Evolutionary conservation across 2,113 vertebrate genomes (phyloP), one percentile per base, ranked within the genome.

Genomic region (Morone chrysops): DNA sequence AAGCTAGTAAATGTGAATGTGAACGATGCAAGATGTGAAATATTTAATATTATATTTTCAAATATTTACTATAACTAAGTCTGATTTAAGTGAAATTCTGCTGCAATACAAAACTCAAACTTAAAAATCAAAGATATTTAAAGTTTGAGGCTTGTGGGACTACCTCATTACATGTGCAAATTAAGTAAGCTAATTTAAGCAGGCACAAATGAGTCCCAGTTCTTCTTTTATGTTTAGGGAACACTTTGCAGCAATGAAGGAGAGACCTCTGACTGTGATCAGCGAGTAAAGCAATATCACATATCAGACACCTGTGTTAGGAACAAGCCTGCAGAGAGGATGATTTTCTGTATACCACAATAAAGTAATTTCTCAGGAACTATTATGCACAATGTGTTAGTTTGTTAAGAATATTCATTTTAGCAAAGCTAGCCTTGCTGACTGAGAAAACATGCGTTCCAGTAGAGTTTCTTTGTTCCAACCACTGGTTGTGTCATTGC

Each of bases 161-260:
- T 11, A 8, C 11, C 36, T 81, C 50, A 45, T 41, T 59, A 20
- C 47, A 54, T 69, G 41, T 74, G 74, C 38, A 63, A 82, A 78
- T 81, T 61, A 62, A 57, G 18, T 16, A 62, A 45, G 53, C 71
- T 53, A 71, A 81, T 60, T 76, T 54, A 45, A 61, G 78, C 60
- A 16, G 14, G 53, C 63, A 31, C 56, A 68, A 62, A 68, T 63
- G 70, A 78, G 78, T 81, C 73, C 72, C 72, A 79, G 70, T 74
- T 69, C 47, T 31, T 59, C 18, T 40, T 66, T 73, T 20, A 63
- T n/a, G 57, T 57, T 71, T 6, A 65, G 60, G 54, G 9, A 47
- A 68, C 62, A 76, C 13, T 38, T 40, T 48, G 61, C 53, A 61
- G 47, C 71, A 80, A 50, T 51, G 59, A 38, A 48, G 25, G 2